A percentile compares a stretch with the other conserved stretches of the same genome.
Conservation (phyloP, 2,113 vertebrate genomes). For the Daphoenositta chrysoptera region DNA sequence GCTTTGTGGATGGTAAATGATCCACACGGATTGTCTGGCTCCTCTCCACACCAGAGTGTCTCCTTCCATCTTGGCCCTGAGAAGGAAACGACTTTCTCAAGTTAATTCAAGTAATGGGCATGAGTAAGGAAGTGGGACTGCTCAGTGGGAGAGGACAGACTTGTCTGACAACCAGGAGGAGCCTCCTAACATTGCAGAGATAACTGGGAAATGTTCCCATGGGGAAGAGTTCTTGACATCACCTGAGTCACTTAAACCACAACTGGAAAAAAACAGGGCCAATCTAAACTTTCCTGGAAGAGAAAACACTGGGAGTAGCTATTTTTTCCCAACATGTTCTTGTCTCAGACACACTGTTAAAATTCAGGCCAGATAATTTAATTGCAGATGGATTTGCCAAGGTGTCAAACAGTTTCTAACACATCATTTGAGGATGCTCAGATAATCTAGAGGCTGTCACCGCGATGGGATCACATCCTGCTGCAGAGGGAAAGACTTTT, state of each 20-base stretch:
- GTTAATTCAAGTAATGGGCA: neutral
- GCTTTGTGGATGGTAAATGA: neutral
- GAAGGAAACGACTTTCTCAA: neutral
- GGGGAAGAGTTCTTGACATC: neutral
- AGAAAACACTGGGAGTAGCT: neutral
- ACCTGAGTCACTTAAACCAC: neutral
- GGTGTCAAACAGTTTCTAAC: neutral
- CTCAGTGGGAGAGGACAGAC: neutral
- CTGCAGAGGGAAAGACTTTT: neutral
- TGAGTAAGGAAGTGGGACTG: neutral
- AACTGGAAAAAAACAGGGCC: neutral
- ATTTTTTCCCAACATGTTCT: neutral
- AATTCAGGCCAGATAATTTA: neutral
- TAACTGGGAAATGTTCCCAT: neutral
- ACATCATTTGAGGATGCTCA: neutral
- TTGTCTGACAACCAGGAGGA: neutral
- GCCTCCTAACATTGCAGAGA: neutral
- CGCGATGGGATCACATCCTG: accelerated
- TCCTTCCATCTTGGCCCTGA: neutral
- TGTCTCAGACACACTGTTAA: neutral
- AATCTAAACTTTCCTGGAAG: neutral
- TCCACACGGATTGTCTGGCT: neutral
- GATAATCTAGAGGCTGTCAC: neutral
- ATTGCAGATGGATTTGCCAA: neutral
- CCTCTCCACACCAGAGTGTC: neutral